Conservation (phyloP, 2,113 vertebrate genomes). For the Pan paniscus region DNA sequence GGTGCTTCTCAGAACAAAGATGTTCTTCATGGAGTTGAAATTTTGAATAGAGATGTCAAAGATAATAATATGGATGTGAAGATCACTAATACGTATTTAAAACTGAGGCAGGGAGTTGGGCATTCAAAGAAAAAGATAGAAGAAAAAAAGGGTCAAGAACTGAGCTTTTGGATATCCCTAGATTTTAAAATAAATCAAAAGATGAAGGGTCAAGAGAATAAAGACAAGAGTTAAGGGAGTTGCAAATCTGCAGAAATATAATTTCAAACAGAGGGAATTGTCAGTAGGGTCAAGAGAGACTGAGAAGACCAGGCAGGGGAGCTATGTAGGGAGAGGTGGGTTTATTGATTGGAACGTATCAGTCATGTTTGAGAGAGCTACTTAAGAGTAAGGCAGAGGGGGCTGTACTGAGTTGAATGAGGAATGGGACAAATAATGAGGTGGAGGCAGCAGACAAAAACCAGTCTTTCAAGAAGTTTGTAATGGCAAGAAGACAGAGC, state of each 20-base stretch:
- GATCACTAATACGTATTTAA: background rate
- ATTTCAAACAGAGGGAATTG: background rate
- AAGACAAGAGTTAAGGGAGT: background rate
- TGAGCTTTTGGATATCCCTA: background rate
- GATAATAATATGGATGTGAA: background rate
- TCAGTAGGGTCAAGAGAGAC: background rate
- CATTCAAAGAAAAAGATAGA: background rate
- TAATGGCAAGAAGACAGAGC: background rate
- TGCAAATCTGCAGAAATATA: background rate
- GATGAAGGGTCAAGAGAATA: background rate
- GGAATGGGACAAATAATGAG: no score
- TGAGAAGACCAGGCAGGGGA: background rate
- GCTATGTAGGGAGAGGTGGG: accelerated
- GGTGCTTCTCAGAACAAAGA: background rate
- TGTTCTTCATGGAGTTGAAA: background rate
- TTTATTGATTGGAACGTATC: background rate
- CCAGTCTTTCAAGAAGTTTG: background rate
- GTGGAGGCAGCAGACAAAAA: background rate
- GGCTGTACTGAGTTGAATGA: accelerated
- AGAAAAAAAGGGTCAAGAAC: background rate
- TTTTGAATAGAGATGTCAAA: background rate
- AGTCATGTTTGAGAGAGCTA: background rate
- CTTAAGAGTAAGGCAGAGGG: background rate
- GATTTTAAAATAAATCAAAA: background rate
- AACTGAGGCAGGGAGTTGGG: background rate